Conservation (phyloP, 1,140 invertebrate genomes). For the Megalonaias nervosa region DNA sequence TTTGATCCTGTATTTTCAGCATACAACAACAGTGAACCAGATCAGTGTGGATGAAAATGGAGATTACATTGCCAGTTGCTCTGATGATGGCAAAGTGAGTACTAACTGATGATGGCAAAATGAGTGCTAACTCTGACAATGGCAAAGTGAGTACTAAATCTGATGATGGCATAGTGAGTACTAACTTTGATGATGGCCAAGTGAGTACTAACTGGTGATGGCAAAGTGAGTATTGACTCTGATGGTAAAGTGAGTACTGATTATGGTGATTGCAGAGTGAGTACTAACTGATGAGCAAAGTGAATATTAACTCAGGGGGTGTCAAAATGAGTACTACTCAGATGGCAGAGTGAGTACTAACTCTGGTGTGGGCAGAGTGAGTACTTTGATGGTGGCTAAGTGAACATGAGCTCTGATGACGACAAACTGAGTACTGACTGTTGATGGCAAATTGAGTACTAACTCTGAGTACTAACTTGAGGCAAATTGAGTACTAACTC, state of each 20-base stretch:
- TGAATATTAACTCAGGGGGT: slow-evolving; percentile 72
- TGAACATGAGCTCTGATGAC: too few relatives aligned
- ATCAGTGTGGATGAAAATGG: slow-evolving; percentile 94
- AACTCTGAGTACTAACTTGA: too few relatives aligned
- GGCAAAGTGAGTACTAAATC: slow-evolving; percentile 91
- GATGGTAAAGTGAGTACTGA: slow-evolving; percentile 95
- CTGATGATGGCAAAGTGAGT: slow-evolving; percentile 91
- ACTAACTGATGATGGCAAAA: not conserved
- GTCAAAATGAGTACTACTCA: too few relatives aligned
- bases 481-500: slow-evolving; percentile 79
- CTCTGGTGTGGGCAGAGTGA: slow-evolving; percentile 93
- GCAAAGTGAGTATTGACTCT: slow-evolving; percentile 49
- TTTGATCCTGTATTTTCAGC: slow-evolving; percentile 70
- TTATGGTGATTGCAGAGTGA: slow-evolving; percentile 89
- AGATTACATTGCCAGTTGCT: slow-evolving; percentile 94
- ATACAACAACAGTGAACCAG: slow-evolving; percentile 92
- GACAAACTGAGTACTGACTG: too few relatives aligned
- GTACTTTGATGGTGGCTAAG: slow-evolving; percentile 78
- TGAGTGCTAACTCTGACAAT: too few relatives aligned
- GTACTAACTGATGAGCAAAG: slow-evolving; percentile 96
- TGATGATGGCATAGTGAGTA: slow-evolving; percentile 92
- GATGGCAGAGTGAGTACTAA: slow-evolving; percentile 95
- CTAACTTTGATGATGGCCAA: slow-evolving; percentile 95
- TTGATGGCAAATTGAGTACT: slow-evolving; percentile 87
- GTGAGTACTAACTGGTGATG: slow-evolving; percentile 70